Conservation (phyloP, 2,797 vertebrate genomes). For the Spinus olivaceus region DNA sequence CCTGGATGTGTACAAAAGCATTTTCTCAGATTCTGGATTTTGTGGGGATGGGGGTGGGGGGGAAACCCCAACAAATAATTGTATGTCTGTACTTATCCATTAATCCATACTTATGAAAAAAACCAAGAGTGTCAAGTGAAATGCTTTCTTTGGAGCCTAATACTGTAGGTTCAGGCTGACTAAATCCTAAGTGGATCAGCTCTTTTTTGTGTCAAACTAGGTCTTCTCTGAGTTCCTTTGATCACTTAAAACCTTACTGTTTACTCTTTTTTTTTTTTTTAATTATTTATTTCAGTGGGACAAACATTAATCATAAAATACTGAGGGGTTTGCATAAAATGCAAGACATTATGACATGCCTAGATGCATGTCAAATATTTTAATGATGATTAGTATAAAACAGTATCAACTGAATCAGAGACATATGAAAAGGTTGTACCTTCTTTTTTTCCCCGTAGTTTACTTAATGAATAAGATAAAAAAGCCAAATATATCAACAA, state of each 20-base stretch:
- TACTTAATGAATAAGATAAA: neutral
- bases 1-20: neutral
- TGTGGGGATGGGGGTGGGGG: fast-evolving
- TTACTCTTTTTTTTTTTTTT: neutral
- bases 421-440: neutral
- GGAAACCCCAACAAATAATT: fast-evolving
- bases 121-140: neutral
- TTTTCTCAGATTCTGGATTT: neutral
- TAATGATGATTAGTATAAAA: neutral
- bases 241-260: neutral
- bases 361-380: neutral
- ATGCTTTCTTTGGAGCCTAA: neutral
- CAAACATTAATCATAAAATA: neutral
- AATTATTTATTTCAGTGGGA: neutral
- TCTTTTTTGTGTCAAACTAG: neutral
- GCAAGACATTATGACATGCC: neutral
- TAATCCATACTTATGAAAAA: neutral
- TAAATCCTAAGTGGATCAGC: neutral
- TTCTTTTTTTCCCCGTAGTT: neutral
- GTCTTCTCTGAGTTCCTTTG: neutral
- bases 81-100: neutral
- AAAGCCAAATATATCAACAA: neutral
- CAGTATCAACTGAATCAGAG: neutral
- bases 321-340: neutral
- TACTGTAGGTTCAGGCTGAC: neutral